These are phyloP conservation scores for Meandrina meandrites DNA, from an alignment of 92 coral and sea anemone genomes.

Conservation along the genomic window DNA sequence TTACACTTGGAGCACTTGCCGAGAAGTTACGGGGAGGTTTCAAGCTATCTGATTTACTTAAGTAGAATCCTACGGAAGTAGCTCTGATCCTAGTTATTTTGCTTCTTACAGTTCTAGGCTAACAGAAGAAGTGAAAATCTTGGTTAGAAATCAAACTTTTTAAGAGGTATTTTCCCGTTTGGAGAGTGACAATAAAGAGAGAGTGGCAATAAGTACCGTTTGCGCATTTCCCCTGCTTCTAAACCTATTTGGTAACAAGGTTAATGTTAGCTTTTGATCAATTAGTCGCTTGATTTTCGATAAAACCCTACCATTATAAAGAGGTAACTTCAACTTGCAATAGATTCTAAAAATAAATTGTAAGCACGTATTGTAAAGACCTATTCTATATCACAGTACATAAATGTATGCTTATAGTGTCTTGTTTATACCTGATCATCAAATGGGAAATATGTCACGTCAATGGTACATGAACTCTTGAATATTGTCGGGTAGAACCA, in stretches of 20 bases:
- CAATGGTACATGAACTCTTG: constrained; percentile 90
- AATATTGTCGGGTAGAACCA: constrained; percentile 94
- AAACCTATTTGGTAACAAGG: not conserved
- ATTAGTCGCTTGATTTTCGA: not conserved
- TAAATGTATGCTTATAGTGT: not conserved
- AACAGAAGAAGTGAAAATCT: not conserved
- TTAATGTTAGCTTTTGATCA: not conserved
- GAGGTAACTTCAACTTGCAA: not conserved
- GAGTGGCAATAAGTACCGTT: not conserved
- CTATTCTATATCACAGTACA: not conserved
- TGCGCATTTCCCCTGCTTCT: too few species aligned
- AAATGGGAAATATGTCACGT: constrained; percentile 86
- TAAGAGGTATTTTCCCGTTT: not conserved
- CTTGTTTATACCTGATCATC: constrained; percentile 75
- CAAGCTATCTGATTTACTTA: too few species aligned
- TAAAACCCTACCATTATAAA: not conserved
- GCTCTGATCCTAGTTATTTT: not conserved
- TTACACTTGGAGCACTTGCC: too few species aligned
- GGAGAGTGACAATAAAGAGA: not conserved
- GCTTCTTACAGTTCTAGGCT: not conserved
- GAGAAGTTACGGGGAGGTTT: too few species aligned
- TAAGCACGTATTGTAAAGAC: not conserved
- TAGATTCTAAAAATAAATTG: not conserved
- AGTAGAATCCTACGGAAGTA: too few species aligned
- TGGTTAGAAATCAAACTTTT: not conserved